Percentiles rank a stretch among this genome's conserved stretches.
phyloP scores from a whole-genome alignment of 2,113 vertebrate genomes.

The Tachycineta bicolor region DNA sequence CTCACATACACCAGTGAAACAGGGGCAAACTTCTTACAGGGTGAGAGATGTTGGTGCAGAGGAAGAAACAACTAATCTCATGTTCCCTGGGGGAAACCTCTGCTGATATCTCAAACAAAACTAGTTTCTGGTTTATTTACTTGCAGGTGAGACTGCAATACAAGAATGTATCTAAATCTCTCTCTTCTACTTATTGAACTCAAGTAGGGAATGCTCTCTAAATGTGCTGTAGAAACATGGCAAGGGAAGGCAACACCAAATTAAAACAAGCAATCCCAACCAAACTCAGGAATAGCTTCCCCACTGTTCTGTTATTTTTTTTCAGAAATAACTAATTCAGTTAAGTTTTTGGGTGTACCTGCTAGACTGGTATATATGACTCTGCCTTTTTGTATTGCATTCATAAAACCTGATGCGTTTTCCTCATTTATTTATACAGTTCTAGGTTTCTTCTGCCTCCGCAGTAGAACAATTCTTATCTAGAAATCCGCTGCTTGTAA shows the following conservation, averaged over 20 bases:
- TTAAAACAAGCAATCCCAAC: neutral
- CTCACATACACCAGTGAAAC: neutral
- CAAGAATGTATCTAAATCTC: neutral
- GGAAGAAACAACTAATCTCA: neutral
- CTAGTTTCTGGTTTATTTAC: neutral
- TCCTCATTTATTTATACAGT: neutral
- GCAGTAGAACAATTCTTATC: neutral
- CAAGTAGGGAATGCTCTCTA: neutral
- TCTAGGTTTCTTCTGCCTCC: neutral
- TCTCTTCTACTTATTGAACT: neutral
- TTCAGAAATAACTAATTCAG: neutral
- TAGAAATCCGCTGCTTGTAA: neutral
- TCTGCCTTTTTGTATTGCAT: neutral
- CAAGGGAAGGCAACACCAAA: neutral
- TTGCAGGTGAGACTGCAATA: neutral
- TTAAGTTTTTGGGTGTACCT: neutral
- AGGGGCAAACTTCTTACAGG: neutral
- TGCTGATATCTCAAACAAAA: neutral
- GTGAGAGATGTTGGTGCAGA: neutral
- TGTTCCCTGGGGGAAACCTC: neutral
- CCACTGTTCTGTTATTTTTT: neutral
- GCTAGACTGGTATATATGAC: rapidly evolving
- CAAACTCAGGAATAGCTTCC: neutral
- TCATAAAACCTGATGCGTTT: neutral
- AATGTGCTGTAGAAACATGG: neutral